Conservation (phyloP, 2,888 invertebrate genomes). For the Acrocyrtus sp. region DNA sequence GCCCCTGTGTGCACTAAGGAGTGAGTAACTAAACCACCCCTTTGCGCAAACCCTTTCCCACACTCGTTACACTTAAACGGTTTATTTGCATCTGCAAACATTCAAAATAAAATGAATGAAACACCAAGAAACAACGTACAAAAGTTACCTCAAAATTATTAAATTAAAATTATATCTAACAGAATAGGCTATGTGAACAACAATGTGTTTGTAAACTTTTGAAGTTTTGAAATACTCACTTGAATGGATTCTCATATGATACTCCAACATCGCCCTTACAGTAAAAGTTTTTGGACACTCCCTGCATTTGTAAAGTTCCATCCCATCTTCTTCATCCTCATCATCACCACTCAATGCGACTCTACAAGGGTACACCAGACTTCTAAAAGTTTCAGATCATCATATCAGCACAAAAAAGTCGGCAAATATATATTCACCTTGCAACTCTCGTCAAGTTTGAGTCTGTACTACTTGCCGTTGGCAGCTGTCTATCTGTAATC, state of each 20-base stretch:
- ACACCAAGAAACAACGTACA: too few species aligned
- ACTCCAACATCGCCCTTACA: conserved; percentile 55
- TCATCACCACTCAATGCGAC: conserved; percentile 41
- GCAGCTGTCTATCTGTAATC: conserved; percentile 49
- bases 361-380: conserved; percentile 52
- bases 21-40: conserved; percentile 59
- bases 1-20: conserved; percentile 59
- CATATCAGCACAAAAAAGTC: conserved; percentile 27
- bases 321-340: conserved; percentile 46
- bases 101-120: too few species aligned
- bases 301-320: conserved; percentile 51
- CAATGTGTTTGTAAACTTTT: background rate
- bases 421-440: conserved; percentile 45
- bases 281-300: conserved; percentile 58
- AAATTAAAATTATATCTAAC: too few species aligned
- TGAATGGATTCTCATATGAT: conserved; percentile 58
- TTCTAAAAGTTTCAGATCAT: conserved; percentile 45
- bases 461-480: conserved; percentile 48
- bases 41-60: conserved; percentile 58
- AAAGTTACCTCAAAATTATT: too few species aligned
- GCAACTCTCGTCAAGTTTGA: conserved; percentile 49
- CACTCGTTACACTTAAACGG: conserved; percentile 58
- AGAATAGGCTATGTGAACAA: too few species aligned
- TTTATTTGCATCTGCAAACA: conserved; percentile 51
- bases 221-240: conserved; percentile 26